Evolutionary conservation across 1,140 invertebrate species (phyloP).

Genomic region (Eubasilissa regina): DNA sequence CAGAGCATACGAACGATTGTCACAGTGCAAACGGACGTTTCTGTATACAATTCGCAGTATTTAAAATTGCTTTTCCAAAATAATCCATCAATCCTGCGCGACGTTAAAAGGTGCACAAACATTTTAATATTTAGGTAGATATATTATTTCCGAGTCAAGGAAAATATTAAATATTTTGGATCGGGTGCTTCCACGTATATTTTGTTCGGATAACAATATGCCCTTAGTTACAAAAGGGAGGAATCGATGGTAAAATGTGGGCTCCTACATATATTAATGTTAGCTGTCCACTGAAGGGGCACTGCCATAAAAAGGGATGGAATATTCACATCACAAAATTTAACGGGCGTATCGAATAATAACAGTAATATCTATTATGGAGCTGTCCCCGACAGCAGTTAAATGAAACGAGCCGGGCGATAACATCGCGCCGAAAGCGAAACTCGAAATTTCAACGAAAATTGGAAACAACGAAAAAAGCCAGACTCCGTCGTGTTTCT

Average conservation of each 20-base stretch:
- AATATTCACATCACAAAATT: slow-evolving; percentile 40
- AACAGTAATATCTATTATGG: slow-evolving; percentile 41
- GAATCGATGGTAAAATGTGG: too few species aligned
- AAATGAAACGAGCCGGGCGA: slow-evolving; percentile 42
- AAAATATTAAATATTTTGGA: too few species aligned
- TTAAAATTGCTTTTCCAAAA: too few species aligned
- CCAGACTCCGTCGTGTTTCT: slow-evolving; percentile 40
- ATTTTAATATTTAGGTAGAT: too few species aligned
- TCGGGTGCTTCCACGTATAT: too few species aligned
- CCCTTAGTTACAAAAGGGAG: too few species aligned
- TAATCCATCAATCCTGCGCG: too few species aligned
- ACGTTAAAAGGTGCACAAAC: too few species aligned
- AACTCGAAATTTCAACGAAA: slow-evolving; percentile 43
- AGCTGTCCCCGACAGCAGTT: slow-evolving; percentile 15
- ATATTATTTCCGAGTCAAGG: too few species aligned
- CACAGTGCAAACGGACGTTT: too few species aligned
- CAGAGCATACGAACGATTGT: not conserved
- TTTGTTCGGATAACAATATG: too few species aligned
- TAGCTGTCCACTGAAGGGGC: slow-evolving; percentile 6
- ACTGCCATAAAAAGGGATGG: slow-evolving; percentile 28
- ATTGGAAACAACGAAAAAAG: slow-evolving; percentile 29
- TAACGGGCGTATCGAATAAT: slow-evolving; percentile 38
- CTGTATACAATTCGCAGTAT: too few species aligned
- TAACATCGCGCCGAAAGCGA: slow-evolving; percentile 17
- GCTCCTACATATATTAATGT: not conserved